Conservation (phyloP, 2,113 vertebrate species). For the Microcebus griseorufus region DNA sequence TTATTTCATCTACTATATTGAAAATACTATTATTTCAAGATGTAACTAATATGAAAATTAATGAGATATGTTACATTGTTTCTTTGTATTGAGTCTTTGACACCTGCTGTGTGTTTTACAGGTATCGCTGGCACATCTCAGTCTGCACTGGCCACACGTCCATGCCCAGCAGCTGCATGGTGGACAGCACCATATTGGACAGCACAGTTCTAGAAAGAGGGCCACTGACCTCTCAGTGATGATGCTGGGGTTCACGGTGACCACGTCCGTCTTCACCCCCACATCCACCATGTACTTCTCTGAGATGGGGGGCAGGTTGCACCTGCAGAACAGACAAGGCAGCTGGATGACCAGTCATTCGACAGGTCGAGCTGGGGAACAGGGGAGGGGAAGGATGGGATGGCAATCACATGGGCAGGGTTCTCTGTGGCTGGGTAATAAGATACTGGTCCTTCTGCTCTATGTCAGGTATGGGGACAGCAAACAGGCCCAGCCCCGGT, state of each 20-base stretch:
- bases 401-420: neutral
- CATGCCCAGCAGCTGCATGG: neutral
- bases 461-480: neutral
- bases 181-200: neutral
- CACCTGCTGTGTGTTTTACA: neutral
- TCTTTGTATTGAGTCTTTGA: neutral
- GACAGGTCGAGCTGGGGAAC: neutral
- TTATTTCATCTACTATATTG: slow-evolving; percentile 11
- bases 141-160: neutral
- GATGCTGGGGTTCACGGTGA: slow-evolving; percentile 98
- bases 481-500: too few relatives aligned
- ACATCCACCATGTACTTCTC: slow-evolving; percentile 94
- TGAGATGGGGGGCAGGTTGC: slow-evolving; percentile 96
- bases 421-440: neutral
- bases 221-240: slow-evolving; percentile 94
- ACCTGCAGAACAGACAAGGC: slow-evolving; percentile 84
- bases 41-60: neutral
- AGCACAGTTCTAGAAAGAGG: neutral
- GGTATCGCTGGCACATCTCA: neutral
- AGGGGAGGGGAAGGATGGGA: neutral
- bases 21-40: neutral
- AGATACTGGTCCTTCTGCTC: neutral
- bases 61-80: neutral
- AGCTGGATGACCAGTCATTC: neutral
- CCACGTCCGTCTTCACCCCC: slow-evolving; percentile 95